Evolutionary conservation across 2,888 invertebrate species (phyloP), one percentile per base, ranked within the genome.

Genomic region (Apoda limacodes): DNA sequence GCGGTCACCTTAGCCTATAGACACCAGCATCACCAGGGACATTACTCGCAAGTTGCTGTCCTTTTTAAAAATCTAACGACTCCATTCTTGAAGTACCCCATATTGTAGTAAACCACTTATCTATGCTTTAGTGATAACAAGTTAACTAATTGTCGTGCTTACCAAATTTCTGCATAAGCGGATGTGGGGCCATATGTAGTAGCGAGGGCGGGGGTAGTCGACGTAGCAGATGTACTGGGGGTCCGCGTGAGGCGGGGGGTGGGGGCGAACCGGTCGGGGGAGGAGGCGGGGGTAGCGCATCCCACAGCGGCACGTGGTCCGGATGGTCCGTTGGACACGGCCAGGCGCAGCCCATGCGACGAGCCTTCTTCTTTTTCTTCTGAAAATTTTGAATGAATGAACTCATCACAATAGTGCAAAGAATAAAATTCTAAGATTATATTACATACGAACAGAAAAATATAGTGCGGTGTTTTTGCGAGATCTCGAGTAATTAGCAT

Each of bases 281-380:
- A 2, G 75, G 75, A 1, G 81, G 81, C 2, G 81, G 81, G 0
- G 81, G 81, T 50, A 81, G 59, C 30, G 74, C 74, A 58, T 80
- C 81, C 78, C 80, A 81, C 52, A 74, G 71, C 34, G 80, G 63
- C 49, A 72, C 72, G 64, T 78, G 75, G 65, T 75, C 80, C 1
- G 66, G 42, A 61, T 78, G 76, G 7, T 52, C 2, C 6, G 68
- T 61, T n/a, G 76, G 68, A 29, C 78, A 76, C 34, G 80, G 81
- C 74, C 78, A 80, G 35, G 78, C 66, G 51, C 75, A 74, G 1
- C 80, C 81, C 13, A 33, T 4, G 15, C 71, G 71, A 0, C 66
- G 64, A 2, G 34, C 1, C 37, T 55, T 54, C 49, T 55, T 58
- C 37, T 49, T n/a, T n/a, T n/a, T n/a, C n/a, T n/a, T n/a, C n/a